Evolutionary conservation across 1,140 invertebrate species (phyloP).

Genomic region (Pemphigus obesinymphae): DNA sequence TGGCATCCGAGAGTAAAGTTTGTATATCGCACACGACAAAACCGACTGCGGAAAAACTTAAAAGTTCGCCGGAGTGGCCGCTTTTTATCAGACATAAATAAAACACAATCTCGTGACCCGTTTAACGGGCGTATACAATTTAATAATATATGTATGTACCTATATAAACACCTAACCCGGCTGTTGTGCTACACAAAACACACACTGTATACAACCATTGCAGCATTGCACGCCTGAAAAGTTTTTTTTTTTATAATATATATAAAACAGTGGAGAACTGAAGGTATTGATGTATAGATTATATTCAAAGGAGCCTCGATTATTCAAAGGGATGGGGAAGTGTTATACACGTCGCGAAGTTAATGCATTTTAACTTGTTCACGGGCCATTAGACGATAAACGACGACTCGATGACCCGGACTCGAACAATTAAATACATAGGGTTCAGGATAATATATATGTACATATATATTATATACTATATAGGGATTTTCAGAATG

Average conservation of each 20-base stretch:
- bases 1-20: background rate
- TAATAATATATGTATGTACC: constrained; percentile 3
- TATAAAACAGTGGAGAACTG: background rate
- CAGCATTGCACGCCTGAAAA: background rate
- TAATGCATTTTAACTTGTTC: constrained; percentile 21
- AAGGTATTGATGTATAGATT: constrained; percentile 15
- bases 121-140: background rate
- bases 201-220: background rate
- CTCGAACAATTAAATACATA: constrained; percentile 16
- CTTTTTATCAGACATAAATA: background rate
- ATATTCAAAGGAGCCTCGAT: constrained; percentile 4
- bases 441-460: background rate
- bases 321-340: background rate
- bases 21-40: background rate
- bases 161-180: background rate
- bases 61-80: background rate
- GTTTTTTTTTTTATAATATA: background rate
- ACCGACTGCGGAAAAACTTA: background rate
- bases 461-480: too few relatives aligned
- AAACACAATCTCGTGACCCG: background rate
- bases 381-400: constrained; percentile 28
- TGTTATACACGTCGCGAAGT: background rate
- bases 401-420: constrained; percentile 22
- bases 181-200: background rate
- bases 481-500: background rate